Conservation (phyloP, 2,797 vertebrate species). For the Zenarchopterus dispar region DNA sequence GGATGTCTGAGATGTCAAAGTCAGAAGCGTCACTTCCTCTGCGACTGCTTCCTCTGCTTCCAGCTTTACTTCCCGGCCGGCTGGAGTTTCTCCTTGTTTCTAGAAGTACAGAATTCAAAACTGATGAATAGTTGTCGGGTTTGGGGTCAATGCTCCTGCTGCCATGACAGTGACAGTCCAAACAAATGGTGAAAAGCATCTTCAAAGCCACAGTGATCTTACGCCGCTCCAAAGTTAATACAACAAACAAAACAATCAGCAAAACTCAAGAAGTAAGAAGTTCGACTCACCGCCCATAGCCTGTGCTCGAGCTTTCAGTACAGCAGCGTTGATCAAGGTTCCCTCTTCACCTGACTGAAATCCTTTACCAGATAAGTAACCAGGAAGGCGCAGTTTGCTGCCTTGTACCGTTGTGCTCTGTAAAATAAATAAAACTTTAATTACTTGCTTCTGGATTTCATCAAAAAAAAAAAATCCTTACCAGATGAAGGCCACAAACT, state of each 20-base stretch:
- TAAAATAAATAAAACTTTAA: conserved; percentile 10
- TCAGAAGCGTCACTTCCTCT: conserved; percentile 97
- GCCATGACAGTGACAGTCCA: no score
- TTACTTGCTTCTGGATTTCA: not conserved
- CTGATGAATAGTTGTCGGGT: not conserved
- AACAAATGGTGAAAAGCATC: no score
- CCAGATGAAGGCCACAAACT: not conserved
- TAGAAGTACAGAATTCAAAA: conserved; percentile 47
- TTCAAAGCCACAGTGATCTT: no score
- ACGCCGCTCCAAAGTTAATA: no score
- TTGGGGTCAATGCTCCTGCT: no score
- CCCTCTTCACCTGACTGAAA: conserved; percentile 96
- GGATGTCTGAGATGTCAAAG: conserved; percentile 99
- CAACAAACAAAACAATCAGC: not conserved
- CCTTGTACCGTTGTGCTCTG: conserved; percentile 94
- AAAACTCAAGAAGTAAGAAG: not conserved
- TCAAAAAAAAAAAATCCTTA: not conserved
- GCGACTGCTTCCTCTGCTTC: conserved; percentile 95
- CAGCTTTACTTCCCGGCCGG: conserved; percentile 94
- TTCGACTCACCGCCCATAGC: conserved; percentile 82
- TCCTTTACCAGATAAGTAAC: conserved; percentile 96
- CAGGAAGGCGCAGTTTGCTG: conserved; percentile 95
- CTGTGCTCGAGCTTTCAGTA: conserved; percentile 90
- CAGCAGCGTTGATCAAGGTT: conserved; percentile 89
- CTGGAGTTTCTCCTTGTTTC: conserved; percentile 88